Conservation (phyloP, 2,888 invertebrate genomes). For the Epiblema foenella region DNA sequence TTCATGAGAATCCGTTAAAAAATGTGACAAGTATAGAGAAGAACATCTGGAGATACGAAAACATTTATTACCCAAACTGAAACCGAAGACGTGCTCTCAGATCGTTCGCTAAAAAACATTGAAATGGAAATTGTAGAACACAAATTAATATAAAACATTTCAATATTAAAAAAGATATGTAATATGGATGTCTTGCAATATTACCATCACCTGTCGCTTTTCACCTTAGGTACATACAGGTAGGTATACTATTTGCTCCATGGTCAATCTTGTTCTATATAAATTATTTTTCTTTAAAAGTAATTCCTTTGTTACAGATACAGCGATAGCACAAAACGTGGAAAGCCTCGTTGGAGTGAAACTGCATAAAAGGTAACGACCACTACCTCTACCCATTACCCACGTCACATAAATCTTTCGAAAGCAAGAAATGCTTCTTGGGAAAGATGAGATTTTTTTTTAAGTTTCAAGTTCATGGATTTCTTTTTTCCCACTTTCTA, state of each 20-base stretch:
- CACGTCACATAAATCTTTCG: constrained; percentile 34
- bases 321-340: constrained; percentile 4
- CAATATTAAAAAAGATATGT: too few relatives aligned
- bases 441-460: not conserved
- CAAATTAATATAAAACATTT: too few relatives aligned
- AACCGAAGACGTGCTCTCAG: too few relatives aligned
- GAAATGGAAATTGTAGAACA: too few relatives aligned
- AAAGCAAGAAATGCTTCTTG: constrained; percentile 18
- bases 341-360: constrained; percentile 5
- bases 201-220: not conserved
- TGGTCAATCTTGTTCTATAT: not conserved
- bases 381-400: constrained; percentile 1
- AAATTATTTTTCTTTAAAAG: not conserved
- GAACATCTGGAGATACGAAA: too few relatives aligned
- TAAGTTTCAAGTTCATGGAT: not conserved
- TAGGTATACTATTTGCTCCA: too few relatives aligned
- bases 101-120: too few relatives aligned
- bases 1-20: too few relatives aligned
- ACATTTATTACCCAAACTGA: too few relatives aligned
- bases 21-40: too few relatives aligned
- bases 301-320: constrained; percentile 33
- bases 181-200: too few relatives aligned
- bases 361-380: constrained; percentile 38
- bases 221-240: too few relatives aligned
- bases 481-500: not conserved